Percentiles rank a stretch among this genome's conserved stretches.
phyloP scores from a whole-genome alignment of 2,797 vertebrate genomes.

The Trematomus bernacchii region DNA sequence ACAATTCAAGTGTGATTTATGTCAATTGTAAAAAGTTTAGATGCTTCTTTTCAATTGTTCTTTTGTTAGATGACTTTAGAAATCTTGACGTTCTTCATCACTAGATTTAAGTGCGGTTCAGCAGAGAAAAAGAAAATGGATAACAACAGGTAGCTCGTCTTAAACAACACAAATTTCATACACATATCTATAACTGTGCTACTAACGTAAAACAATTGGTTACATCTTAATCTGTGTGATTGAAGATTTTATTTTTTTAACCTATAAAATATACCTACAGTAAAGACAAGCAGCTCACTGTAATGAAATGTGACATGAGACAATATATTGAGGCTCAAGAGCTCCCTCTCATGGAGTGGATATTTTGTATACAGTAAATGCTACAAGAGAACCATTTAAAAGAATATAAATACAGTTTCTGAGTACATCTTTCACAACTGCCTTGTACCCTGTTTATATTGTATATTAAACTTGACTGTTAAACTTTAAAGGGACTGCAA shows the following conservation, averaged over 20 bases:
- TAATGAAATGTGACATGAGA: neutral
- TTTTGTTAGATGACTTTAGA: neutral
- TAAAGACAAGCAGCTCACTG: neutral
- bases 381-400: no score
- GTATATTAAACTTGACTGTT: no score
- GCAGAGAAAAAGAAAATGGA: neutral
- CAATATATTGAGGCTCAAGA: slow-evolving; percentile 19
- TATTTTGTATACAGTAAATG: no score
- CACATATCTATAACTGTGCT: neutral
- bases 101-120: neutral
- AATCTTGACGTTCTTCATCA: neutral
- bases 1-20: neutral
- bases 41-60: neutral
- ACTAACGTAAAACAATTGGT: neutral
- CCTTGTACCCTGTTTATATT: no score
- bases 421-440: no score
- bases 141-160: neutral
- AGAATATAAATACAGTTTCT: no score
- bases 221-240: neutral
- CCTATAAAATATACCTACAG: neutral
- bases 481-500: no score
- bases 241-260: neutral
- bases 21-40: neutral
- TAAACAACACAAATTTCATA: neutral
- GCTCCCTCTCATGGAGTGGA: slow-evolving; percentile 62